A percentile compares a stretch with the other conserved stretches of the same genome.
These are phyloP conservation scores for Samia ricini DNA, from an alignment of 1,140 invertebrate genomes.

Conservation along the genomic window DNA sequence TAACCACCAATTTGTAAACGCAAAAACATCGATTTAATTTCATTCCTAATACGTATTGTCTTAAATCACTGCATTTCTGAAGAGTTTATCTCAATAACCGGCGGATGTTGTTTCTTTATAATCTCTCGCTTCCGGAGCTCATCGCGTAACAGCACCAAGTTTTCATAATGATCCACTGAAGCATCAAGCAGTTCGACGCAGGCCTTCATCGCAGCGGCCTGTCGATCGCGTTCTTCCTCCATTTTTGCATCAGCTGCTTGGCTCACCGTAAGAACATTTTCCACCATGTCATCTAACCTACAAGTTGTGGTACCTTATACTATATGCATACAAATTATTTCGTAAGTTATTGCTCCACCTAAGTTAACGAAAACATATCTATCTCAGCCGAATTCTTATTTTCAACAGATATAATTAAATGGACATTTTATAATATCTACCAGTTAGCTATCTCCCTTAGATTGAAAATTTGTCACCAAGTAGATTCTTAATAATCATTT, in stretches of 20 bases:
- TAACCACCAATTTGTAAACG: background rate
- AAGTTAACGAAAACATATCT: no score
- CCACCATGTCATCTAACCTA: slow-evolving; percentile 62
- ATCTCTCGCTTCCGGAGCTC: slow-evolving; percentile 44
- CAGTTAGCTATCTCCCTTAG: no score
- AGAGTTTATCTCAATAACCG: slow-evolving; percentile 44
- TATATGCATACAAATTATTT: no score
- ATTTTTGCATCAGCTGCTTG: slow-evolving; percentile 48
- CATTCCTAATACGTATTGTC: no score
- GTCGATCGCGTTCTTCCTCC: slow-evolving; percentile 47
- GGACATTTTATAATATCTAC: no score
- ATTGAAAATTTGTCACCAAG: no score
- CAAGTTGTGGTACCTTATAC: background rate
- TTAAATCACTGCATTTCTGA: slow-evolving; percentile 17
- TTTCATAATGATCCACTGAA: slow-evolving; percentile 59
- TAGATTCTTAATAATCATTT: no score
- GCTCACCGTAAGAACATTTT: slow-evolving; percentile 44
- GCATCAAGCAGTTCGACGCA: slow-evolving; percentile 55
- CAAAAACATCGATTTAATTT: background rate
- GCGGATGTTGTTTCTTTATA: slow-evolving; percentile 38
- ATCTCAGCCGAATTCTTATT: no score
- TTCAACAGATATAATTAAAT: no score
- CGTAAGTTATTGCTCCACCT: no score
- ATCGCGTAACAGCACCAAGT: slow-evolving; percentile 48
- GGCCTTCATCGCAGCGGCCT: slow-evolving; percentile 39